Evolutionary conservation across 2,888 invertebrate species (phyloP).

Genomic region (Spilosoma lubricipeda): DNA sequence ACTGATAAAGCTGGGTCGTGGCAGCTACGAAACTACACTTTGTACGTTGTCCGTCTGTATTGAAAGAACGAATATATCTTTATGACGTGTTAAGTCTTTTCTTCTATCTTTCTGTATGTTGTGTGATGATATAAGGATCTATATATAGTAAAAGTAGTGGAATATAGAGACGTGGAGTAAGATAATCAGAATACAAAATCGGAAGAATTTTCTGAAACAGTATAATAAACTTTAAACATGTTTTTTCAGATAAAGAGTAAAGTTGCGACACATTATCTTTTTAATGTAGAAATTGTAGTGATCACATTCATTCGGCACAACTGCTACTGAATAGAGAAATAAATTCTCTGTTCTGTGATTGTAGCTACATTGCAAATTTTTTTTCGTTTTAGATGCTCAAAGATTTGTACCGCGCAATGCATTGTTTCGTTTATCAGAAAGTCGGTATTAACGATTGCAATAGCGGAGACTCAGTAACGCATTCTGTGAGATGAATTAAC

Average conservation of each 20-base stretch:
- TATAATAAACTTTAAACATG: no score
- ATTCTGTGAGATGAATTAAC: slow-evolving; percentile 68
- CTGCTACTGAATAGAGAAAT: no score
- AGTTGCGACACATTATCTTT: no score
- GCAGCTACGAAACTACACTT: slow-evolving; percentile 3
- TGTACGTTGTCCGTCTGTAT: not conserved
- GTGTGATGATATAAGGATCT: not conserved
- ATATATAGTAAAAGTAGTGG: no score
- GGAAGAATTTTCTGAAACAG: no score
- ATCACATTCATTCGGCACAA: not conserved
- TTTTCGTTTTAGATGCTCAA: slow-evolving; percentile 30
- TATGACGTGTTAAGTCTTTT: not conserved
- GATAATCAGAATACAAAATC: no score
- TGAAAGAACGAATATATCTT: not conserved
- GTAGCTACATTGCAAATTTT: not conserved
- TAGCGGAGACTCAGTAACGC: slow-evolving; percentile 51
- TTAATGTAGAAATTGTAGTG: not conserved
- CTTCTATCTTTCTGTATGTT: not conserved
- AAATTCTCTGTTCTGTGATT: not conserved
- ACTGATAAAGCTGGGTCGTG: slow-evolving; percentile 8
- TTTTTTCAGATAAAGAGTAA: no score
- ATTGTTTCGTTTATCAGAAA: slow-evolving; percentile 29
- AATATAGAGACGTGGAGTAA: no score
- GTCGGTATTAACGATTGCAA: slow-evolving; percentile 43
- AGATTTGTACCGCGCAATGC: slow-evolving; percentile 24